Percentiles rank a stretch among this genome's conserved stretches.
Conservation (phyloP, 2,888 invertebrate species). For the Holacanthella duospinosa region DNA sequence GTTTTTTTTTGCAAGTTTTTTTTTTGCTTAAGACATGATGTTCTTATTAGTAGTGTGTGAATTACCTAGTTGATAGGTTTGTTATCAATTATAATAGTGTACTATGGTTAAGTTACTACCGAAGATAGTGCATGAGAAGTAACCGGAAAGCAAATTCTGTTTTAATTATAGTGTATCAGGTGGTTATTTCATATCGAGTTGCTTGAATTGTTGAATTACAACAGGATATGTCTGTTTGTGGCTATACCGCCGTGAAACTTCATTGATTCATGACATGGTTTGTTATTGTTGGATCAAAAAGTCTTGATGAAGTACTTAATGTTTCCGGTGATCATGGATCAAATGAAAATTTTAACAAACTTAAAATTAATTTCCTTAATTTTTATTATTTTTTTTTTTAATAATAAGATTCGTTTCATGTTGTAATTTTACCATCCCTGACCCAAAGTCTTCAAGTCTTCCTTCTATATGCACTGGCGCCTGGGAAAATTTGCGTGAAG, state of each 20-base stretch:
- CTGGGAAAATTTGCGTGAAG: not conserved
- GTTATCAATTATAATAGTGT: no score
- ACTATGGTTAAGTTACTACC: no score
- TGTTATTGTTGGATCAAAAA: not conserved
- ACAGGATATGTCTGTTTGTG: not conserved
- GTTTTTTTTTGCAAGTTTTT: no score
- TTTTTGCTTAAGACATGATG: no score
- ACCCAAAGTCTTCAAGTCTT: not conserved
- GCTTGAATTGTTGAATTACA: not conserved
- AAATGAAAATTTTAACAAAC: not conserved
- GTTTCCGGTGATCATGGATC: conserved; percentile 1
- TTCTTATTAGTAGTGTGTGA: not conserved
- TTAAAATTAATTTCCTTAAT: not conserved
- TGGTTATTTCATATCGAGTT: not conserved
- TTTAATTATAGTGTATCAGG: not conserved
- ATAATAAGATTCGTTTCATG: no score
- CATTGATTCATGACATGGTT: not conserved
- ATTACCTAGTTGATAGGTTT: not conserved
- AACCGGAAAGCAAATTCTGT: not conserved
- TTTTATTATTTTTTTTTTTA: no score
- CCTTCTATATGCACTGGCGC: not conserved
- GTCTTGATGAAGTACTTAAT: not conserved
- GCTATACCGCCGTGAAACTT: not conserved
- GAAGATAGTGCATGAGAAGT: not conserved
- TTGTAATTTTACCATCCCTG: no score